Base-by-base conservation (phyloP, 2,888 invertebrate genomes). In the Holacanthella duospinosa region DNA sequence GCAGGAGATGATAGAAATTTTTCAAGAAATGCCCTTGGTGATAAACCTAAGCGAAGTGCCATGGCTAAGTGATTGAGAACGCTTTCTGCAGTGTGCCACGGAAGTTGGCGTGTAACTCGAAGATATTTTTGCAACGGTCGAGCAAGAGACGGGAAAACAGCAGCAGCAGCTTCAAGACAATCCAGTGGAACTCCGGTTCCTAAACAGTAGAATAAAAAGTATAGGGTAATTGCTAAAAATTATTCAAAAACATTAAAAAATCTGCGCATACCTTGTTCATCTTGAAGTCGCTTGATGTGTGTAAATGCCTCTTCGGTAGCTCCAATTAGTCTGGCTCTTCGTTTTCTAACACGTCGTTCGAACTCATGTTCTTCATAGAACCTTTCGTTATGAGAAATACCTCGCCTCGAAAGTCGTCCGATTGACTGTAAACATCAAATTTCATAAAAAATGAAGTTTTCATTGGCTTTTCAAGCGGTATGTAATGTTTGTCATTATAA, bases 341-440 rank as follows among this genome's bases (percentile, higher is more conserved):
- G 82, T 78, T 96, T 96, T 75, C 90, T 84, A 63, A 96, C 93
- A 63, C 95, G 82, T 2, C 94, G 80, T 75, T 94, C 94, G 74
- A 94, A 93, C 78, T 99, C 97, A 75, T 94, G 90, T 78, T 99
- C 97, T 77, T 97, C 96, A 78, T 97, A 95, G 79, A 97, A 95
- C 43, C 93, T 74, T 79, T 97, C 97, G 79, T 96, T 96, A 80
- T 96, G 96, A 68, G 92, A 89, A 0, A 93, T 90, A 72, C 91
- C 89, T 72, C 94, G 84, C 29, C 71, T 64, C 43, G 69, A 68
- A 44, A 69, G 61, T 57, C 71, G 67, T 48, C 70, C 68, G 55
- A 48, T 48, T 36, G 36, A 36, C 48, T 48, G 21, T 9, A 48
- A 48, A 48, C 69, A 67, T 62, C n/a, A 60, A 59, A 43, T n/a